Conservation (phyloP, 2,797 vertebrate species). For the Coendou prehensilis region DNA sequence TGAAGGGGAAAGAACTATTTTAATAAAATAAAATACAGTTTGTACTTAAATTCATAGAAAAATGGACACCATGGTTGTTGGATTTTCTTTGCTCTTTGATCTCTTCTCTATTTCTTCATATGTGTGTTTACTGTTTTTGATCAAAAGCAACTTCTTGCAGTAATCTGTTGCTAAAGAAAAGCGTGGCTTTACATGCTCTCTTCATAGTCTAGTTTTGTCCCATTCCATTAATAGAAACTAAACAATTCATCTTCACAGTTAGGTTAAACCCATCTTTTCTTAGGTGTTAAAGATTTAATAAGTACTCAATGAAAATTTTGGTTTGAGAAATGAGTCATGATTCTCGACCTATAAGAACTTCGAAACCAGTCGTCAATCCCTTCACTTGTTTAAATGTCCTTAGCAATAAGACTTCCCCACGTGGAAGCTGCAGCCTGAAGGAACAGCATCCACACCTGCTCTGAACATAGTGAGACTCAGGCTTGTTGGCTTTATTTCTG, state of each 20-base stretch:
- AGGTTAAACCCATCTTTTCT: conserved; percentile 10
- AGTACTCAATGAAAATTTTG: conserved; percentile 50
- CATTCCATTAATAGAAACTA: conserved; percentile 32
- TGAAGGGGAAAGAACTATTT: neutral
- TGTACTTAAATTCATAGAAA: conserved; percentile 18
- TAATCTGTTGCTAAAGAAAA: conserved; percentile 65
- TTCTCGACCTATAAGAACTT: neutral
- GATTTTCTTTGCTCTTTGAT: conserved; percentile 53
- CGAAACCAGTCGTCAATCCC: neutral
- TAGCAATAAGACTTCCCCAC: neutral
- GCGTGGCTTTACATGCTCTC: conserved; percentile 82
- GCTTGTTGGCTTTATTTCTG: conserved; percentile 40
- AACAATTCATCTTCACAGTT: conserved; percentile 25
- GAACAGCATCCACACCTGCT: neutral
- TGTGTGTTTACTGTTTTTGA: conserved; percentile 72
- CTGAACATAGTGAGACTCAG: neutral
- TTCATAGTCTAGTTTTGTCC: conserved; percentile 60
- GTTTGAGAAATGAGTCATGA: conserved; percentile 43
- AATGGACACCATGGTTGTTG: neutral
- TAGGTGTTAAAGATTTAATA: conserved; percentile 10
- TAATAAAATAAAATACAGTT: neutral
- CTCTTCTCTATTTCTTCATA: conserved; percentile 58
- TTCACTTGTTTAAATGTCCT: conserved; percentile 9
- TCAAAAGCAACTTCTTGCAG: conserved; percentile 71
- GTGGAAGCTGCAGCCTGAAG: neutral